Conservation (phyloP, 1,140 invertebrate genomes). For the Xylocopa sonorina region DNA sequence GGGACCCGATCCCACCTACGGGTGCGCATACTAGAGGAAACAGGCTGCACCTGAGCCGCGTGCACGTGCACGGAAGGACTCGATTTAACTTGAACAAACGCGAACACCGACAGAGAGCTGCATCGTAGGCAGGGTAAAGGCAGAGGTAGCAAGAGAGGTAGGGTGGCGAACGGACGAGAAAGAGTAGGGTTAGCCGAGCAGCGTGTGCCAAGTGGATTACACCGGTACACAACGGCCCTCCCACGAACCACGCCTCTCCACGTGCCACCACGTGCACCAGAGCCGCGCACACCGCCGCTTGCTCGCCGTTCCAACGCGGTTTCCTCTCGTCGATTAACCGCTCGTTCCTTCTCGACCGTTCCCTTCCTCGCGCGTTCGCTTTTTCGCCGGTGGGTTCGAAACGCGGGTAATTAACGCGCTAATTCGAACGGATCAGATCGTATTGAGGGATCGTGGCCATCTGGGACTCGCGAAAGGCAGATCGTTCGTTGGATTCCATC, state of each 20-base stretch:
- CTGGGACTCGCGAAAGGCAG: neutral
- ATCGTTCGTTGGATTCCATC: neutral
- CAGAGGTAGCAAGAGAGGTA: slow-evolving; percentile 47
- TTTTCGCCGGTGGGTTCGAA: neutral
- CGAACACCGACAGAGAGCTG: slow-evolving; percentile 20
- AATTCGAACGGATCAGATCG: too few relatives aligned
- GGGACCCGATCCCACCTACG: slow-evolving; percentile 42
- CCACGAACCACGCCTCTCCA: slow-evolving; percentile 79
- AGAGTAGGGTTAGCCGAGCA: slow-evolving; percentile 71
- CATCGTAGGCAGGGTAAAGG: slow-evolving; percentile 57
- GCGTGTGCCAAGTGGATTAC: slow-evolving; percentile 77
- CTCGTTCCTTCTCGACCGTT: neutral
- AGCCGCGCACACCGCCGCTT: slow-evolving; percentile 32
- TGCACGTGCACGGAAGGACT: slow-evolving; percentile 52
- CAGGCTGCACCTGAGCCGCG: slow-evolving; percentile 25
- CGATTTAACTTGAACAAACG: slow-evolving; percentile 30
- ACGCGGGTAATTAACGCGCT: too few relatives aligned
- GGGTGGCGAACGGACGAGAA: slow-evolving; percentile 58
- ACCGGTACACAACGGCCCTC: slow-evolving; percentile 69
- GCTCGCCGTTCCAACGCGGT: slow-evolving; percentile 22
- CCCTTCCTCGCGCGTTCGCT: neutral
- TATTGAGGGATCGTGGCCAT: slow-evolving; percentile 5
- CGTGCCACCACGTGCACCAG: slow-evolving; percentile 75
- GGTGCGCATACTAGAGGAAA: slow-evolving; percentile 29
- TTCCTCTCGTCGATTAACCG: slow-evolving; percentile 28